phyloP scores from a whole-genome alignment of 2,113 vertebrate genomes.

The Pseudorectes ferrugineus region DNA sequence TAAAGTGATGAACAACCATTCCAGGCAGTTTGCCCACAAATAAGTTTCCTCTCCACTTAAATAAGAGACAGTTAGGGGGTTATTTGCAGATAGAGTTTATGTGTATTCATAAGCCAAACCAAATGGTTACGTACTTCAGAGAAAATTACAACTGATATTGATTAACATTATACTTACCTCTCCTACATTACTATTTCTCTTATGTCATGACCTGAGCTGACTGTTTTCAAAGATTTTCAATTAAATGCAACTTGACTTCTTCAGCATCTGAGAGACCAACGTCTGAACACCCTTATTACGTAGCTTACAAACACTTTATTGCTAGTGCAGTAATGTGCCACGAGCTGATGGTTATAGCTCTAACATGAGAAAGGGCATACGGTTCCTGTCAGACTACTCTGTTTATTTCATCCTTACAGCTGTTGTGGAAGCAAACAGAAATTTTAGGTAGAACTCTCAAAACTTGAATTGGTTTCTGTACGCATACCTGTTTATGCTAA shows the following conservation, averaged over 20 bases:
- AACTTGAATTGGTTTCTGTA: slow-evolving; percentile 18
- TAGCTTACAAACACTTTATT: background rate
- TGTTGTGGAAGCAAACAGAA: background rate
- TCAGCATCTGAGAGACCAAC: background rate
- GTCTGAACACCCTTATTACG: background rate
- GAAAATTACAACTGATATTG: background rate
- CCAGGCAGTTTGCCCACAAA: background rate
- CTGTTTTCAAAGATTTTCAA: background rate
- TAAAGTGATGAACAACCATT: background rate
- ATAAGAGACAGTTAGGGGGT: background rate
- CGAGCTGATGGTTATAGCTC: background rate
- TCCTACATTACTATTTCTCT: background rate
- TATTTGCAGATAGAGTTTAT: background rate
- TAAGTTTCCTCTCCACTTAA: background rate
- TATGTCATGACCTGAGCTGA: background rate
- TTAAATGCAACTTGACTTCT: background rate
- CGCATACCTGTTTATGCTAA: slow-evolving; percentile 2
- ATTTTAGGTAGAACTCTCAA: slow-evolving; percentile 21
- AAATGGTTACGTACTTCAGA: background rate
- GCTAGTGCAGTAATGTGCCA: background rate
- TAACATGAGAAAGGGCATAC: background rate
- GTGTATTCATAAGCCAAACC: background rate
- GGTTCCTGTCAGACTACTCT: background rate
- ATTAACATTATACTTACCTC: background rate
- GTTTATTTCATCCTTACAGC: slow-evolving; percentile 16